These are phyloP conservation scores for Nothobranchius kuhntae DNA, from an alignment of 2,113 vertebrate species.

Conservation along the genomic window DNA sequence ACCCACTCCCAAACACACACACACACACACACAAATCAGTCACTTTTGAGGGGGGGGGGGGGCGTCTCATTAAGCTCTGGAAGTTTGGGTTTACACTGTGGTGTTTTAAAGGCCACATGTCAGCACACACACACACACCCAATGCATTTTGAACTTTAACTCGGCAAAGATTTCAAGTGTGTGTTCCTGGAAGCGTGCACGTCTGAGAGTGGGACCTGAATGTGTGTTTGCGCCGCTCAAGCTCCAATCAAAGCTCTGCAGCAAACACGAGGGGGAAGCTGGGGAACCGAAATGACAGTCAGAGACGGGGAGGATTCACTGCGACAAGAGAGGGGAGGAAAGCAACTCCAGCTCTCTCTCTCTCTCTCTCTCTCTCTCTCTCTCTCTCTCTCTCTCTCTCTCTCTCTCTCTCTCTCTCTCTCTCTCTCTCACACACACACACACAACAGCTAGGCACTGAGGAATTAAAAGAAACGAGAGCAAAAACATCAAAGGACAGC, in stretches of 20 bases:
- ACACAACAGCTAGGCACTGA: constrained; percentile 36
- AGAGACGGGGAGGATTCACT: constrained; percentile 49
- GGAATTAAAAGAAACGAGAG: constrained; percentile 19
- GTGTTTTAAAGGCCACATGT: constrained; percentile 28
- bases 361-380: too few species aligned
- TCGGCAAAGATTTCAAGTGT: background rate
- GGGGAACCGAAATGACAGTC: constrained; percentile 35
- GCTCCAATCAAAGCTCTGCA: constrained; percentile 59
- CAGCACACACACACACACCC: background rate
- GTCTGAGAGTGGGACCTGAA: too few species aligned
- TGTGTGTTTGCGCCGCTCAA: background rate
- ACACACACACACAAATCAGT: background rate
- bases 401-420: too few species aligned
- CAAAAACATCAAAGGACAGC: background rate
- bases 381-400: background rate
- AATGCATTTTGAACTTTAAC: constrained; percentile 22
- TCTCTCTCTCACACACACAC: background rate
- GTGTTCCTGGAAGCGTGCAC: too few species aligned
- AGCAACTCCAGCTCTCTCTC: constrained; percentile 3
- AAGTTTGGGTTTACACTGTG: constrained; percentile 14
- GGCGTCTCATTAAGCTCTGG: constrained; percentile 38
- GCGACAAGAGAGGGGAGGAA: constrained; percentile 37
- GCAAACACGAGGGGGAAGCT: constrained; percentile 48
- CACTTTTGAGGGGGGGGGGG: constrained; percentile 23
- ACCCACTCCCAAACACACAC: too few species aligned